Evolutionary conservation across 2,797 vertebrate species (phyloP).

Genomic region (Zenarchopterus dispar): DNA sequence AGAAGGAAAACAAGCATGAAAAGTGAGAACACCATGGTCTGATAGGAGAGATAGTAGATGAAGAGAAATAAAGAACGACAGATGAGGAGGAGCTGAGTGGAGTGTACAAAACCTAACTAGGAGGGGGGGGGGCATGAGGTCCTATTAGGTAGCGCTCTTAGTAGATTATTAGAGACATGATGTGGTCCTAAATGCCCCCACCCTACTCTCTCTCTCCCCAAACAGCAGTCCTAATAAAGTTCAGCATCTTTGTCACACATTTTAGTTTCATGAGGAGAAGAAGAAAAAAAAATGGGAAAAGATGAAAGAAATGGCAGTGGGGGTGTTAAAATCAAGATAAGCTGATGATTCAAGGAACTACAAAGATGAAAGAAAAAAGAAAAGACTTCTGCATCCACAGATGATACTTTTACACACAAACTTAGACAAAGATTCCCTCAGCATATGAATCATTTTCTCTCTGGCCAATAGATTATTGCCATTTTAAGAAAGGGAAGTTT

Average conservation of each 20-base stretch:
- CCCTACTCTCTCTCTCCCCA: conserved; percentile 43
- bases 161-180: conserved; percentile 55
- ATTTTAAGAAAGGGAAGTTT: conserved; percentile 64
- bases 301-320: too few relatives aligned
- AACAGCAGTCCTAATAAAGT: conserved; percentile 56
- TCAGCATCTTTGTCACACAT: conserved; percentile 68
- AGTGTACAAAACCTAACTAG: conserved; percentile 30
- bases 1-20: conserved; percentile 29
- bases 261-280: conserved; percentile 61
- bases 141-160: conserved; percentile 44
- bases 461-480: conserved; percentile 59
- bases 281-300: conserved; percentile 50
- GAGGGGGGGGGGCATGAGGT: conserved; percentile 15
- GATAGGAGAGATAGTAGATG: conserved; percentile 48
- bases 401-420: conserved; percentile 12
- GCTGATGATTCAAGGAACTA: conserved; percentile 43
- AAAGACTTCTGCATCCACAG: conserved; percentile 17
- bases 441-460: conserved; percentile 54
- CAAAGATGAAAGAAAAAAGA: conserved; percentile 24
- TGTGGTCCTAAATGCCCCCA: conserved; percentile 67
- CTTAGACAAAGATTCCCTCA: conserved; percentile 7
- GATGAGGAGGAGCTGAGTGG: conserved; percentile 25
- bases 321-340: conserved; percentile 65
- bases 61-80: conserved; percentile 55
- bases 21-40: conserved; percentile 12